Base-by-base conservation (phyloP, 1,140 invertebrate species). In the Zaprionus vittiger region DNA sequence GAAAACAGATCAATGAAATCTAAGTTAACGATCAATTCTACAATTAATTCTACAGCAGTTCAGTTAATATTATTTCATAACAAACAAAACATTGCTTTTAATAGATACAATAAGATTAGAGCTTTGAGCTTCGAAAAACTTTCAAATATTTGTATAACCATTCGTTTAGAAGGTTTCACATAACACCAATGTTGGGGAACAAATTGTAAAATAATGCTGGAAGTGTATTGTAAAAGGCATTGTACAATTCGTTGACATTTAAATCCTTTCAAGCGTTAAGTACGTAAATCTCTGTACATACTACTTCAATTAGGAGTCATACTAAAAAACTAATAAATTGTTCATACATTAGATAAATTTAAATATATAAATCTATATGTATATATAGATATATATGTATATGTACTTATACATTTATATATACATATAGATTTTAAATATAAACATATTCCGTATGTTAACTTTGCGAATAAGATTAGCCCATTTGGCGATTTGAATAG, bases 1-100 rank as follows among this genome's bases (percentile, higher is more conserved):
- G 61, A 76, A 67, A 89, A 81, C 72, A 59, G 79, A 83, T 90
- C 80, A 87, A 87, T 73, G 73, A 70, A 77, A 68, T 71, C 71
- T 73, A 71, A 84, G 61, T 75, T 79, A 89, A 87, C 72, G 56
- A 81, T 81, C 71, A 56, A 49, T 70, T 22, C 20, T 20, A 20
- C 20, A 20, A 1, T 77, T 64, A 85, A 83, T 65, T 77, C 72
- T 62, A 63, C 41, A 47, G 62, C 61, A 63, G 55, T 74, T 75
- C 63, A 69, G 69, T 80, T 89, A 87, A 75, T 78, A 62, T 81
- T 73, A 65, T 72, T 69, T 64, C 70, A 77, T 84, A 52, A 52
- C 47, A 60, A 20, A 60, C 47, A 60, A 20, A 60, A 56, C 38
- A 73, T 47, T 64, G 31, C 38, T 49, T 68, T 68, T 55, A 74